Percentiles rank a stretch among this genome's conserved stretches.
phyloP scores from a whole-genome alignment of 2,888 invertebrate species.

The Epirrhoe tristata region DNA sequence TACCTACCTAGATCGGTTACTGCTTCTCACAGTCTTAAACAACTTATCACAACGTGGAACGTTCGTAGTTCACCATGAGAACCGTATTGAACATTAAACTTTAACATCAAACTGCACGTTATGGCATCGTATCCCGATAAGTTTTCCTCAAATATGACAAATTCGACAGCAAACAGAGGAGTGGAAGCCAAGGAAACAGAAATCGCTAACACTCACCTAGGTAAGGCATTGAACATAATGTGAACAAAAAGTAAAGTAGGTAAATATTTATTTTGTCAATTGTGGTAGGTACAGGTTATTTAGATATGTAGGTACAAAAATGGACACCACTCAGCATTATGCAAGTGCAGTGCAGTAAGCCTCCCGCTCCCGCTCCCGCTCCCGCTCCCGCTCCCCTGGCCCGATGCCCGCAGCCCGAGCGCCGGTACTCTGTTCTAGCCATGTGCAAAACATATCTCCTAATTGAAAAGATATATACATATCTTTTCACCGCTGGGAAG shows the following conservation, averaged over 20 bases:
- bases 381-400: too few species aligned
- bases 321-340: too few species aligned
- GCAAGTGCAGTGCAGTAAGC: too few species aligned
- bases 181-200: slow-evolving; percentile 46
- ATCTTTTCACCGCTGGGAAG: too few species aligned
- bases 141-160: slow-evolving; percentile 35
- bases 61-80: not conserved
- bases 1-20: too few species aligned
- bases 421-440: too few species aligned
- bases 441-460: too few species aligned
- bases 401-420: too few species aligned
- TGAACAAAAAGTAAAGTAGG: not conserved
- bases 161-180: slow-evolving; percentile 40
- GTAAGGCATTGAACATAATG: slow-evolving; percentile 11
- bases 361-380: too few species aligned
- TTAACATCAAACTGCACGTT: not conserved
- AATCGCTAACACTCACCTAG: slow-evolving; percentile 40
- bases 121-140: slow-evolving; percentile 14
- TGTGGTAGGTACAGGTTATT: not conserved
- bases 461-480: too few species aligned
- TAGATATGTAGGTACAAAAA: too few species aligned
- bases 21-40: not conserved
- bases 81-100: not conserved
- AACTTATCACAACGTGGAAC: not conserved
- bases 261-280: not conserved